phyloP scores from a whole-genome alignment of 2,888 invertebrate genomes.

The Temnothorax unifasciatus region DNA sequence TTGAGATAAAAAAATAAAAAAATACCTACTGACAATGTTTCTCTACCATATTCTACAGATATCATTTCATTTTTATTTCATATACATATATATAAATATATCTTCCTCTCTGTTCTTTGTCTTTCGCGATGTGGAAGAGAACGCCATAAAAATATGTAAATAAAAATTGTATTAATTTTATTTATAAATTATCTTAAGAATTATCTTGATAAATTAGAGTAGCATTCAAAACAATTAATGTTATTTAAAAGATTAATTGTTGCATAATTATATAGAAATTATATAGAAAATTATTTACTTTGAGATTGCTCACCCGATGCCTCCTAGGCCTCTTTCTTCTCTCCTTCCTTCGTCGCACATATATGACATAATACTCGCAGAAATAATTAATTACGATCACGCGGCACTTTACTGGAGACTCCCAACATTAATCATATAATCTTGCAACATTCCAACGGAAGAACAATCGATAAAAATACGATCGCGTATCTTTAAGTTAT shows the following conservation, averaged over 20 bases:
- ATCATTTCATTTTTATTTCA: no score
- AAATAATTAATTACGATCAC: neutral
- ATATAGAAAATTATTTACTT: neutral
- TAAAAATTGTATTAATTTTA: no score
- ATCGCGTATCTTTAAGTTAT: neutral
- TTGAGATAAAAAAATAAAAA: no score
- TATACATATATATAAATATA: no score
- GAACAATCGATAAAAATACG: neutral
- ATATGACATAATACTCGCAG: neutral
- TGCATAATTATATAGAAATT: neutral
- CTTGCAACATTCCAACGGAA: neutral
- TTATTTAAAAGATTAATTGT: neutral
- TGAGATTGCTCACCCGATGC: neutral
- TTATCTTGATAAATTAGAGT: no score
- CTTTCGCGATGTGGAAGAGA: no score
- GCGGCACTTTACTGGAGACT: neutral
- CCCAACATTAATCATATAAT: neutral
- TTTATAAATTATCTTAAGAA: no score
- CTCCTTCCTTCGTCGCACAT: neutral
- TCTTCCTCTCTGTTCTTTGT: no score
- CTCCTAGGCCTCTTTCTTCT: neutral
- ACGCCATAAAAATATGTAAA: no score
- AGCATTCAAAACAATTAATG: no score
- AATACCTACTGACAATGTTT: no score
- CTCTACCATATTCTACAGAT: no score